phyloP scores from a whole-genome alignment of 2,797 vertebrate genomes.

The Micromesistius poutassou region DNA sequence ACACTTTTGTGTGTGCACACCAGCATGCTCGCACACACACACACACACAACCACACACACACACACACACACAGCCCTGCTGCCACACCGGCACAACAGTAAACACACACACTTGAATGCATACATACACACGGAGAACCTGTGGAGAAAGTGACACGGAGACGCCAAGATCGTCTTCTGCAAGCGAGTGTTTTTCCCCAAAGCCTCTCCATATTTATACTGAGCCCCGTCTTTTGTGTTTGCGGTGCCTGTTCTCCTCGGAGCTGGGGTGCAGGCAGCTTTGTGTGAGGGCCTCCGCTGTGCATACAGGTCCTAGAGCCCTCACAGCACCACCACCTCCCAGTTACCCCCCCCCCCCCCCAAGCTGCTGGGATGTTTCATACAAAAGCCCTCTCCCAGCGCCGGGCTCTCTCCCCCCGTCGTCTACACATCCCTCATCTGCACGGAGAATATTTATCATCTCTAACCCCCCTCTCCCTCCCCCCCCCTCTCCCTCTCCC shows the following conservation, averaged over 20 bases:
- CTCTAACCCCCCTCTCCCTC: slow-evolving; percentile 27
- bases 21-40: slow-evolving; percentile 23
- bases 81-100: slow-evolving; percentile 21
- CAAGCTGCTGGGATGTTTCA: slow-evolving; percentile 42
- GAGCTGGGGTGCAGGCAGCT: slow-evolving; percentile 22
- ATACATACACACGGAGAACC: slow-evolving; percentile 29
- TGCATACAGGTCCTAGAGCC: not conserved
- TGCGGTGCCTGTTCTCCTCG: slow-evolving; percentile 22
- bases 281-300: slow-evolving; percentile 22
- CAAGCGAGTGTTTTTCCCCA: not conserved
- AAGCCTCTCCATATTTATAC: slow-evolving; percentile 43
- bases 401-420: not conserved
- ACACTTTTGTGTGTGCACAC: slow-evolving; percentile 12
- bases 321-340: slow-evolving; percentile 32
- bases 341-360: slow-evolving; percentile 26
- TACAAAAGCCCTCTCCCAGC: slow-evolving; percentile 3
- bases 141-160: slow-evolving; percentile 28
- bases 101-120: slow-evolving; percentile 30
- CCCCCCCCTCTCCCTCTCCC: slow-evolving; percentile 7
- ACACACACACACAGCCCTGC: slow-evolving; percentile 12
- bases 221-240: slow-evolving; percentile 32
- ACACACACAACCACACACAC: not conserved
- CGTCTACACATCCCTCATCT: not conserved
- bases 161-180: no score
- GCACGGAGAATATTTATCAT: slow-evolving; percentile 3